Base-by-base conservation (phyloP, 2,888 invertebrate genomes). In the Liposcelis brunnea region DNA sequence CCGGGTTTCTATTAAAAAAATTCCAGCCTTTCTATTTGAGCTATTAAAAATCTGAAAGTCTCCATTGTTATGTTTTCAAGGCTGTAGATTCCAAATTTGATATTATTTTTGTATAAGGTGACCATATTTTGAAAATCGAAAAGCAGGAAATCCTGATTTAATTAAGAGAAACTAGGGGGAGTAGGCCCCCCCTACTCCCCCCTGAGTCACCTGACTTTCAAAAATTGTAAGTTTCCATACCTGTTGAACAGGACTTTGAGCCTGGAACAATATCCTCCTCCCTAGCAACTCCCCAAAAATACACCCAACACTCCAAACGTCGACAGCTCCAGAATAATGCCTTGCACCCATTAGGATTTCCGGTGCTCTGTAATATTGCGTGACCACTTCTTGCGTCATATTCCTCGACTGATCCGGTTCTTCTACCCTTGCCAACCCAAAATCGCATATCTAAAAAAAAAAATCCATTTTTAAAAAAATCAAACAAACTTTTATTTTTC, bases 311-410 rank as follows among this genome's bases (percentile, higher is more conserved):
- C 93, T 93, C 98, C 98, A 98, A 45, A 98, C 90, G 63, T 98
- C 98, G 38, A 98, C 91, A 3, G 94, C 90, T 8, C 86, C 85
- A 6, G 89, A 83, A 68, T 98, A 98, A 62, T 95, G 93, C 56
- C 86, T 81, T 26, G 97, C 93, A 26, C 98, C 98, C 95, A 98
- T 97, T 49, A 98, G 72, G 57, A 98, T 90, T 70, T 98, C 98
- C 1, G 98, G 98, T 16, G 97, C 94, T 52, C 98, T 78, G 69
- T 98, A 98, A 70, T 98, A 98, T 70, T 98, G 98, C 53, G 98
- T 98, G 50, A 98, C 98, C 51, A 98, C 98, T 68, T 98, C 98
- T 67, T 97, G 97, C 31, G 98, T 98, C 97, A 98, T 97, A 64
- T 87, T 83, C 64, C 86, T 84, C 58, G 77, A 77, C 58, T 82